phyloP scores from a whole-genome alignment of 2,888 invertebrate genomes.

The Calliphora vomitoria region DNA sequence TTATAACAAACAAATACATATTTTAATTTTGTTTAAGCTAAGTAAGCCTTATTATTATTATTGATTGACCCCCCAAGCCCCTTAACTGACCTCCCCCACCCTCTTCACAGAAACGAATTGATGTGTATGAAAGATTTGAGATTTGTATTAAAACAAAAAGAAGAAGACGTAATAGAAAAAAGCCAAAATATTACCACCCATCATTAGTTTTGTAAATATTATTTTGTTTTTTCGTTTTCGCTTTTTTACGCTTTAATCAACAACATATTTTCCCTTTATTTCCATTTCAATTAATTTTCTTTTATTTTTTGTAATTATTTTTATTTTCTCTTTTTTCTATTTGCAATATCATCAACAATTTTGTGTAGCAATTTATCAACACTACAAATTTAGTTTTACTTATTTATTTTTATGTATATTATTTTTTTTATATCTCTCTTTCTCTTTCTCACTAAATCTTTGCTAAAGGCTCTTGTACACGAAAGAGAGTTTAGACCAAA shows the following conservation, averaged over 20 bases:
- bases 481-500: slow-evolving; percentile 6
- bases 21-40: slow-evolving; percentile 46
- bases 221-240: neutral
- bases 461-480: slow-evolving; percentile 46
- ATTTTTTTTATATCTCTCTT: neutral
- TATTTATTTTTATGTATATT: slow-evolving; percentile 65
- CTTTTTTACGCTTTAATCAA: slow-evolving; percentile 46
- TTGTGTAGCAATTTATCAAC: slow-evolving; percentile 32
- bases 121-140: slow-evolving; percentile 25
- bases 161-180: slow-evolving; percentile 33
- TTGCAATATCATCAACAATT: slow-evolving; percentile 64
- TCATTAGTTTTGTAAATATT: slow-evolving; percentile 52
- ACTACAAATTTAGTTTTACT: slow-evolving; percentile 57
- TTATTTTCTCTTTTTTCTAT: slow-evolving; percentile 38
- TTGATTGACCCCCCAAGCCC: neutral
- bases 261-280: slow-evolving; percentile 19
- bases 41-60: slow-evolving; percentile 38
- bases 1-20: neutral
- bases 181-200: slow-evolving; percentile 44
- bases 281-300: slow-evolving; percentile 39
- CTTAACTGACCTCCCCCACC: neutral
- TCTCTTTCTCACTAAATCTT: neutral
- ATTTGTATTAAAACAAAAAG: slow-evolving; percentile 26
- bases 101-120: slow-evolving; percentile 12
- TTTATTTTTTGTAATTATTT: slow-evolving; percentile 37